Evolutionary conservation across 2,113 vertebrate genomes (phyloP).

Genomic region (Nesoenas mayeri): DNA sequence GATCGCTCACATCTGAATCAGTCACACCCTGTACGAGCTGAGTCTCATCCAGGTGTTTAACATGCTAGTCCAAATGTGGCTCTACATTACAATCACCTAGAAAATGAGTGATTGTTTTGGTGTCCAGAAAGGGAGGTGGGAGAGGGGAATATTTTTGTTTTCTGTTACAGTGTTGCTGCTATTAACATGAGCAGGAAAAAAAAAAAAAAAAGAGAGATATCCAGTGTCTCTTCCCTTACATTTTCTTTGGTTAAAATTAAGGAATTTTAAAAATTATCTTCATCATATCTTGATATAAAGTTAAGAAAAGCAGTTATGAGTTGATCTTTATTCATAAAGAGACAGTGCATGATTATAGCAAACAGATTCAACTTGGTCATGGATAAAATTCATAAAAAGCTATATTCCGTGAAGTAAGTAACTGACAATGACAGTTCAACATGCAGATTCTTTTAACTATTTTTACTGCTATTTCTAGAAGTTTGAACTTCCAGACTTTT

Average conservation of each 20-base stretch:
- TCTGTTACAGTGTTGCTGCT: background rate
- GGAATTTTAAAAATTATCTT: background rate
- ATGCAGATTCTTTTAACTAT: background rate
- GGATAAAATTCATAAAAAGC: background rate
- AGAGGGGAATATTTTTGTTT: background rate
- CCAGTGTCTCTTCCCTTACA: background rate
- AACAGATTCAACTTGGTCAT: background rate
- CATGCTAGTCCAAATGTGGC: background rate
- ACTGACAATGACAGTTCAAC: background rate
- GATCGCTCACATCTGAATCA: conserved; percentile 24
- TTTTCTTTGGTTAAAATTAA: background rate
- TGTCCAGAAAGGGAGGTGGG: background rate
- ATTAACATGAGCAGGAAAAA: background rate
- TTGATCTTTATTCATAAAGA: background rate
- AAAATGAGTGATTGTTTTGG: background rate
- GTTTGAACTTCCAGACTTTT: background rate
- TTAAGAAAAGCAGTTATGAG: background rate
- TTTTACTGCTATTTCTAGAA: background rate
- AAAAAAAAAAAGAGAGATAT: background rate
- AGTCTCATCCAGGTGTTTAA: conserved; percentile 12
- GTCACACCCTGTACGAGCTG: background rate
- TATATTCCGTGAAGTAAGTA: background rate
- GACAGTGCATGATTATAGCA: background rate
- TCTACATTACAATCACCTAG: background rate
- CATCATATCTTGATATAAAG: background rate